phyloP scores from a whole-genome alignment of 2,797 vertebrate species.

The Sciurus vulgaris region DNA sequence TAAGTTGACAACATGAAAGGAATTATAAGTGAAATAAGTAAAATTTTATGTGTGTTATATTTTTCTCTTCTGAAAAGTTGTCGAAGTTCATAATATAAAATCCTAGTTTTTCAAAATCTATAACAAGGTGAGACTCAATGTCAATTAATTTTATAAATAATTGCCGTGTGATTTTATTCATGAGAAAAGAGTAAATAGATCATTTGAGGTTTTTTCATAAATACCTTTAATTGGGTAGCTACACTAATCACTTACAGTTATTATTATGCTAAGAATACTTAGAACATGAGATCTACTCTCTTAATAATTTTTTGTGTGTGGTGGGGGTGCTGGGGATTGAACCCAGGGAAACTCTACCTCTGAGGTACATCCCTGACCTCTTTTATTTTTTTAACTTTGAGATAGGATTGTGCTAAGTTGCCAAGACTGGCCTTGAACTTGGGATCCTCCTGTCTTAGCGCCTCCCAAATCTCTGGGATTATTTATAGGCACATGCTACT shows the following conservation, averaged over 20 bases:
- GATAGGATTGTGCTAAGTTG: no score
- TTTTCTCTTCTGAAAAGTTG: constrained; percentile 36
- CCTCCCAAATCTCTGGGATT: no score
- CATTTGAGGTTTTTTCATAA: background rate
- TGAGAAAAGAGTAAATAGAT: constrained; percentile 21
- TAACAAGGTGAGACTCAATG: background rate
- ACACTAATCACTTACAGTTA: background rate
- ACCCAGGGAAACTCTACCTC: no score
- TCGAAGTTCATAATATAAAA: constrained; percentile 45
- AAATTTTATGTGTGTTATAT: background rate
- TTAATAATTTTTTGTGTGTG: background rate
- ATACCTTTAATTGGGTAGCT: background rate
- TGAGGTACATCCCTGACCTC: no score
- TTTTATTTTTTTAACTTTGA: no score
- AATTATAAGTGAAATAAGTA: background rate
- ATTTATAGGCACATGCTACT: no score
- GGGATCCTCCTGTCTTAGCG: no score
- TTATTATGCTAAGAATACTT: background rate
- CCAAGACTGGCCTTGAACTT: no score
- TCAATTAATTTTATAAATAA: constrained; percentile 28
- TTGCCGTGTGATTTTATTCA: background rate
- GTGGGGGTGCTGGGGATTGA: no score
- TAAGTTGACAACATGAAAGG: background rate
- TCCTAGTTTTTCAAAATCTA: background rate
- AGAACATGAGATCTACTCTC: background rate